Evolutionary conservation across 2,888 invertebrate species (phyloP).

Genomic region (Stenchaetothrips biformis): DNA sequence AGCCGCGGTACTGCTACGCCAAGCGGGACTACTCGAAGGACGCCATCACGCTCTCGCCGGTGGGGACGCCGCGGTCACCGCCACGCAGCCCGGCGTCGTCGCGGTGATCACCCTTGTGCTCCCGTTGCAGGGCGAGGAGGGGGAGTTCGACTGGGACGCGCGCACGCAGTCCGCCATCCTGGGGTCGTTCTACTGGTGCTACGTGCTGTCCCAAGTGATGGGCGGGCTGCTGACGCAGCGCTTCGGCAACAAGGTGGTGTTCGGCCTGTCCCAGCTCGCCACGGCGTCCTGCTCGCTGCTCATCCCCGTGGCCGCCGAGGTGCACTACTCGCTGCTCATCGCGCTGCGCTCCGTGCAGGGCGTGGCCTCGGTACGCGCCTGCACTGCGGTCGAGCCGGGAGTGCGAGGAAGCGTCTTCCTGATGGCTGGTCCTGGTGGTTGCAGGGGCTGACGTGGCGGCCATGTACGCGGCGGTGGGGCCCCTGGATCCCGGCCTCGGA

Average conservation of each 20-base stretch:
- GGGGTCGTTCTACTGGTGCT: conserved; percentile 69
- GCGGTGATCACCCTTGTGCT: background rate
- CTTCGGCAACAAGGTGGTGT: conserved; percentile 65
- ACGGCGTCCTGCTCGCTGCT: conserved; percentile 64
- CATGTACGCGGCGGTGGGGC: conserved; percentile 68
- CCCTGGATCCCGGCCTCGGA: conserved; percentile 69
- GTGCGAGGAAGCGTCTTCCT: too few species aligned
- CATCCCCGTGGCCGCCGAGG: conserved; percentile 59
- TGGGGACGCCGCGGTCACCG: background rate
- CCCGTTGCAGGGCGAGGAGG: conserved; percentile 46
- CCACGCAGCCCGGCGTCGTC: background rate
- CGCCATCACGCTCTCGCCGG: conserved; percentile 37
- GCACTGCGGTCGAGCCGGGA: background rate
- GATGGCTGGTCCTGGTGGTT: conserved; percentile 32
- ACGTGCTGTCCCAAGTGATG: conserved; percentile 63
- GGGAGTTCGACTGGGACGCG: conserved; percentile 61
- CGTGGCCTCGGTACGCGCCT: conserved; percentile 57
- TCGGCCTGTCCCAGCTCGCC: conserved; percentile 62
- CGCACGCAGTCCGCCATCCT: conserved; percentile 60
- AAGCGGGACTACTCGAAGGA: conserved; percentile 36
- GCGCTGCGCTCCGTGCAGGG: conserved; percentile 61
- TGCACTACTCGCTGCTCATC: conserved; percentile 59
- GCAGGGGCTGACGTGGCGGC: conserved; percentile 67
- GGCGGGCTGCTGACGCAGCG: conserved; percentile 66
- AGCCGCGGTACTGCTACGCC: conserved; percentile 42